Evolutionary conservation across 2,113 vertebrate genomes (phyloP).

Genomic region (Leptodactylus fuscus): DNA sequence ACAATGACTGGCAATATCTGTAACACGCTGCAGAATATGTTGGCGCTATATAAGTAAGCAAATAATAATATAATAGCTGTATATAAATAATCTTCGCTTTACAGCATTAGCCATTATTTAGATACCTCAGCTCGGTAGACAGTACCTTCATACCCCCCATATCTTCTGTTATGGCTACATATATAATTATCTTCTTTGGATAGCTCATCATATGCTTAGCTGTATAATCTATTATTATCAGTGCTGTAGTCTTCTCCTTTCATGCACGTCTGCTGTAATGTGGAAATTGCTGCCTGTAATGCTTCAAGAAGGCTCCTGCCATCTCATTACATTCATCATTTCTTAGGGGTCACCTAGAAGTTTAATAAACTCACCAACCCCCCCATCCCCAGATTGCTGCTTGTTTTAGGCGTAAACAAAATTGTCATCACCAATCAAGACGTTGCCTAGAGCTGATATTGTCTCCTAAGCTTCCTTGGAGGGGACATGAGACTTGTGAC

Average conservation of each 20-base stretch:
- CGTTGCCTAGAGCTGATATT: not conserved
- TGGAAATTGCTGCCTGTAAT: not conserved
- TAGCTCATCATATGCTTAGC: not conserved
- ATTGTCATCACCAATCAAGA: constrained; percentile 31
- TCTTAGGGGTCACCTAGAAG: constrained; percentile 9
- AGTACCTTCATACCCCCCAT: no score
- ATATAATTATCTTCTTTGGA: not conserved
- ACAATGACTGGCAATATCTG: no score
- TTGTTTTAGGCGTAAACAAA: constrained; percentile 38
- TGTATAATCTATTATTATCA: not conserved
- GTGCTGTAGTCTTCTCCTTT: not conserved
- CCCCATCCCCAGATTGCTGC: not conserved
- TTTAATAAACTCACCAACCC: not conserved
- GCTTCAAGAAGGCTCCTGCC: not conserved
- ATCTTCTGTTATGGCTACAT: no score
- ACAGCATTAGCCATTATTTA: not conserved
- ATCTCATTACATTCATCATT: not conserved
- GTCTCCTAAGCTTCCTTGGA: not conserved
- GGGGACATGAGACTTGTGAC: not conserved
- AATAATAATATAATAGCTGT: no score
- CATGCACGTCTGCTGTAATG: not conserved
- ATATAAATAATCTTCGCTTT: no score
- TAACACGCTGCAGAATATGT: no score
- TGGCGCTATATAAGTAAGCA: no score
- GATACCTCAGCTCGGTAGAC: not conserved